Base-by-base conservation (phyloP, 2,888 invertebrate genomes). In the Dorcus parallelipipedus region DNA sequence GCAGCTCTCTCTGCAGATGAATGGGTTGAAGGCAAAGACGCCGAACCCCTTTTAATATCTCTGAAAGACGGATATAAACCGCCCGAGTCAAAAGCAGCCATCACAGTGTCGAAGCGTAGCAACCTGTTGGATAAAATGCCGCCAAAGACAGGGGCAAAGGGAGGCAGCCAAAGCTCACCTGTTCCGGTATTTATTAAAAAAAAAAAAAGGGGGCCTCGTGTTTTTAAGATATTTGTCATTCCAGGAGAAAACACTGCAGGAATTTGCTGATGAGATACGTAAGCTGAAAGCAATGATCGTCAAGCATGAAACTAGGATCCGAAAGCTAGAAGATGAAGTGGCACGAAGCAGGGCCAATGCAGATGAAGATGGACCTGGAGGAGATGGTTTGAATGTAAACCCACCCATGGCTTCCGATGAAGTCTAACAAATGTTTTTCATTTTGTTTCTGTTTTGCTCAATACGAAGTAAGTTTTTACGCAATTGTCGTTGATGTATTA, bases 261-360 rank as follows among this genome's bases (percentile, higher is more conserved):
- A 93, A 74, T 85, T 93, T 68, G 86, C 89, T 42, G 93, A 95
- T 73, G 95, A 95, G 78, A 93, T 95, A 69, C 86, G 94, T 58
- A 94, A 94, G 76, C 80, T 95, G 65, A 95, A 95, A 74, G 91
- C 94, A n/a, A 92, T 95, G 78, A 93, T 95, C 67, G 91, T 95
- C 26, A 95, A 95, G 73, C 95, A 95, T 74, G 95, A 95, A 80
- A 94, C 93, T 69, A 83, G 92, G 53, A 91, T 93, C 75, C 83
- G 90, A 40, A 88, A 90, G 3, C 79, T 92, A 8, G 92, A 93
- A 75, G 88, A 89, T 3, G 81, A 81, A n/a, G 79, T 80, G 38
- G 80, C 81, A 9, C 62, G 71, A 47, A 71, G 66, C 51, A 72
- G 74, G 58, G 65, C 70, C 51, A 63, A 67, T 50, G 67, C 63